Evolutionary conservation across 2,888 invertebrate species (phyloP).

Genomic region (Epistrophella euchroma): DNA sequence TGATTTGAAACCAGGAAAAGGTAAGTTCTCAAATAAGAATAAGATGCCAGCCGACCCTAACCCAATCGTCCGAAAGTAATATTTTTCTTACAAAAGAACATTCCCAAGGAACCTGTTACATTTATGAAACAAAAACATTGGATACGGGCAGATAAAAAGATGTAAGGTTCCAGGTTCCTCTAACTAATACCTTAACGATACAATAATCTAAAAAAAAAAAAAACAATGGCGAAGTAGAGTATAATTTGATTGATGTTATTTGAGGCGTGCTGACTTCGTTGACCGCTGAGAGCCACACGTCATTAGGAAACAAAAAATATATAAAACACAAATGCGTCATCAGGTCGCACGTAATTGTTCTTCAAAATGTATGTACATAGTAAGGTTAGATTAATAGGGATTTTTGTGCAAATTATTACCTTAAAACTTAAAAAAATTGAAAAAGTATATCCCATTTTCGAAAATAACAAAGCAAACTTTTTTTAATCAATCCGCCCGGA

Average conservation of each 20-base stretch:
- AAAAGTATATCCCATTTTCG: no score
- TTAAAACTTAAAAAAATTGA: no score
- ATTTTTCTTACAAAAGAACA: neutral
- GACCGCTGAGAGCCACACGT: neutral
- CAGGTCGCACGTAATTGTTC: no score
- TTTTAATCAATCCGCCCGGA: no score
- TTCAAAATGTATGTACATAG: no score
- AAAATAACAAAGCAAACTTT: no score
- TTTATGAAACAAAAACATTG: neutral
- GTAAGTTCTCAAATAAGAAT: neutral
- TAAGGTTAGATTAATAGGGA: no score
- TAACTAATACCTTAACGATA: neutral
- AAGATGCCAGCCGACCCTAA: neutral
- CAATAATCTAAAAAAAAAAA: conserved; percentile 1
- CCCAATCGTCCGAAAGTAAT: neutral
- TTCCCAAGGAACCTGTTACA: neutral
- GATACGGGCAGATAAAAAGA: conserved; percentile 48
- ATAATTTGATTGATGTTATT: conserved; percentile 52
- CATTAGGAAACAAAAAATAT: no score
- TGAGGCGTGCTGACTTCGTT: conserved; percentile 32
- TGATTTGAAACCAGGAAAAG: conserved; percentile 55
- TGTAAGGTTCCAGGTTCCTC: neutral
- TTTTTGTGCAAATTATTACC: neutral
- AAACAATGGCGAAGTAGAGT: conserved; percentile 15
- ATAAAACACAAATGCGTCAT: no score